Base-by-base conservation (phyloP, 2,797 vertebrate species). In the Rousettus madagascariensis region DNA sequence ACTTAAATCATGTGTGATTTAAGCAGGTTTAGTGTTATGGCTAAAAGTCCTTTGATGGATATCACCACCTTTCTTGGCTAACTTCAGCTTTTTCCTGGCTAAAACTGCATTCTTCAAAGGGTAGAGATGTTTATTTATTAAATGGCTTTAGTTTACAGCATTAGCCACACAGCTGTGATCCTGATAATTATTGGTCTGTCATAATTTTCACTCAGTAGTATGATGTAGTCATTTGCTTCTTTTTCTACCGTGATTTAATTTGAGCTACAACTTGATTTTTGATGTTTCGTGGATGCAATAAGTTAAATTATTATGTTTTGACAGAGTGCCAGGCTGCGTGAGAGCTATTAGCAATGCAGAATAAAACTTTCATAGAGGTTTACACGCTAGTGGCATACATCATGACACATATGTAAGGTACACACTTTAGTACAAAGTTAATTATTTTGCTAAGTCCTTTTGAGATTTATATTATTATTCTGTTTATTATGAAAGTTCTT, bases 401-500 rank as follows among this genome's bases (percentile, higher is more conserved):
- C 20, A 9, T 0, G 26, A 11, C 38, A 55, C 1, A 5, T 9
- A 13, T 22, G 10, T 26, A 68, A 90, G 65, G 55, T 17, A 4
- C 0, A 11, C 72, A 41, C 26, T 69, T 91, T 63, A 57, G 68
- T 51, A 30, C 33, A 33, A 53, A 69, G 30, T 51, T 61, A 53
- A 59, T 51, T 82, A 4, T 63, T 91, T 49, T 15, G 10, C 28
- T 16, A 43, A 55, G n/a, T 75, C 15, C 8, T 85, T 51, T 69
- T 83, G 83, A 85, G n/a, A 19, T 57, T 72, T 55, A 85, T 33
- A 12, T 33, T n/a, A 6, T 80, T 87, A 43, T 65, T 75, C 63
- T 78, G 51, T 30, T 55, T 65, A 36, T 41, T 61, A 57, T 17
- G n/a, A 49, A 95, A 84, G 22, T 65, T 96, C 13, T 93, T 88